phyloP scores from a whole-genome alignment of 2,888 invertebrate genomes.

The Drosophila affinis region DNA sequence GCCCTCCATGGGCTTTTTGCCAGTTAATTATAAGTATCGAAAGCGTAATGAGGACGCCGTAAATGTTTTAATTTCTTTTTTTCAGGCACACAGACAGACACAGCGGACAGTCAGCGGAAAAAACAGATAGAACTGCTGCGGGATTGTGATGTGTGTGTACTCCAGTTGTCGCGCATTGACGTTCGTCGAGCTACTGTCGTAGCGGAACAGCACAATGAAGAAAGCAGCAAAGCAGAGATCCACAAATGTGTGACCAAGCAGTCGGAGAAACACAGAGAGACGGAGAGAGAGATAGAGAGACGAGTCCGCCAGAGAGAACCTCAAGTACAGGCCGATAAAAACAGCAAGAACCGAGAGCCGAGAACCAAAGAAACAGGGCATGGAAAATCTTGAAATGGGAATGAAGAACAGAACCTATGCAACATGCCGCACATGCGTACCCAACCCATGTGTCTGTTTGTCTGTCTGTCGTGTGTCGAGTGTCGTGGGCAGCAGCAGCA shows the following conservation, averaged over 20 bases:
- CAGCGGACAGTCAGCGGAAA: neutral
- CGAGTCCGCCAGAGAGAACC: slow-evolving; percentile 28
- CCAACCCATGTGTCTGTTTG: neutral
- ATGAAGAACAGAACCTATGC: slow-evolving; percentile 16
- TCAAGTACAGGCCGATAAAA: slow-evolving; percentile 67
- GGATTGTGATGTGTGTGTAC: slow-evolving; percentile 41
- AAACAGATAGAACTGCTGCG: slow-evolving; percentile 15
- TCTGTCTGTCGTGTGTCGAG: neutral
- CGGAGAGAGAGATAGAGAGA: slow-evolving; percentile 38
- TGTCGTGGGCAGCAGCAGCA: slow-evolving; percentile 28
- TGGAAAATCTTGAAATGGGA: slow-evolving; percentile 16
- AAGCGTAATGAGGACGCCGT: slow-evolving; percentile 42
- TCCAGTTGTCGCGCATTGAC: slow-evolving; percentile 70
- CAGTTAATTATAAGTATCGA: slow-evolving; percentile 49
- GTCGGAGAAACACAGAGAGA: slow-evolving; percentile 12
- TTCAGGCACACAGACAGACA: slow-evolving; percentile 28
- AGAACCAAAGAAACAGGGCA: slow-evolving; percentile 29
- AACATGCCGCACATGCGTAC: slow-evolving; percentile 48
- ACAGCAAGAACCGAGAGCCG: slow-evolving; percentile 51
- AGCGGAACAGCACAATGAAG: slow-evolving; percentile 44
- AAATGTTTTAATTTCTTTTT: slow-evolving; percentile 44
- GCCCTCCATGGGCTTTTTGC: slow-evolving; percentile 39
- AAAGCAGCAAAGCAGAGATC: slow-evolving; percentile 49
- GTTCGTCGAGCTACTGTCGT: slow-evolving; percentile 51
- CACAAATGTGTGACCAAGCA: slow-evolving; percentile 47